Evolutionary conservation across 1,140 invertebrate species (phyloP), one percentile per base, ranked within the genome.

Genomic region (Rhynchophorus ferrugineus): DNA sequence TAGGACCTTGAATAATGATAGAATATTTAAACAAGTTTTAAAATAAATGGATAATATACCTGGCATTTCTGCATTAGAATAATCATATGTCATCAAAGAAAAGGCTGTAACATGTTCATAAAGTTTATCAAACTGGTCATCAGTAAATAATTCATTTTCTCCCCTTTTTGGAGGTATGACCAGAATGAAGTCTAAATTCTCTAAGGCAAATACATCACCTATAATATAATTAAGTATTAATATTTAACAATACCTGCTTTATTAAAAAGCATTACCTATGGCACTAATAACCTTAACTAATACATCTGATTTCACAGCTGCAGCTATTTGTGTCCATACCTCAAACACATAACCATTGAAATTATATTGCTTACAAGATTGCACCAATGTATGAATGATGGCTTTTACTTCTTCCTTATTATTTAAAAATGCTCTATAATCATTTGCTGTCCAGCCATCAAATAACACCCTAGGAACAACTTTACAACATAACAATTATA

Each of bases 1-100:
- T 96, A 3, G 92, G 90, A 48, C 80, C 78, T 78, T 57, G 22
- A 69, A 69, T 44, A 21, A 34, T 38, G 39, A 39, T 5, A 29
- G 35, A 44, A 24, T n/a, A 29, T 20, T 41, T 11, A 29, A 46
- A 33, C 34, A 50, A 16, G 37, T 38, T 37, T 43, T 47, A 42
- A 61, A 62, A 73, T 19, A 18, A 34, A 14, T n/a, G 14, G n/a
- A 2, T 6, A 3, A 37, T 35, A 59, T 65, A 77, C 88, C 89
- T 55, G 89, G 88, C 61, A 81, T 79, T 66, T 88, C 81, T 8
- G 85, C 73, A 71, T 71, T 88, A 18, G 91, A 94, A 71, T 83
- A 96, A 69, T 97, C 94, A 70, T 97, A 97, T 1, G 91, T 95
- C 91, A 95, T 95, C 1, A 97, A 74, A 34, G 90, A 94, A 67